Evolutionary conservation across 2,113 vertebrate genomes (phyloP), one percentile per base, ranked within the genome.

Genomic region (Caretta caretta): DNA sequence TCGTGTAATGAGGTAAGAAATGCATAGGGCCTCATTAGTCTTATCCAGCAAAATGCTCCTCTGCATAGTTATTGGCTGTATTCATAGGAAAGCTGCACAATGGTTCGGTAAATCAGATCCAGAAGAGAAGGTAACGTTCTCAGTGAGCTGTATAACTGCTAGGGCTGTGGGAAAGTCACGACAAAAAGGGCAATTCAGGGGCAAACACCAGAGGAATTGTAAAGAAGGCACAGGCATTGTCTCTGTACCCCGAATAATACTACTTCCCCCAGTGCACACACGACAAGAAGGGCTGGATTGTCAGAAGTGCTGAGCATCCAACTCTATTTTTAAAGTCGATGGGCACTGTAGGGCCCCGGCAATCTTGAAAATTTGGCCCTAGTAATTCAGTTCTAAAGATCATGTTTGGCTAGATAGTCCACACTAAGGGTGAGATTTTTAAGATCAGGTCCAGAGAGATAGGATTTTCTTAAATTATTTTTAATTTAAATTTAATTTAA

Each of bases 1-100:
- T 98, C 99, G 90, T 99, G 99, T 94, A 99, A 99, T 0, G 98
- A 99, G 99, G 99, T 99, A 94, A 98, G 98, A 59, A 42, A 49
- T 51, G 11, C 11, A 13, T 65, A 72, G 42, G 12, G 25, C 27
- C 31, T 54, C 13, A 7, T 87, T 35, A 24, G 25, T 46, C 10
- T 35, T 6, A 25, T 51, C 25, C 46, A 16, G 42, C 38, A 78
- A 78, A 78, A 78, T 48, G 48, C 24, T 48, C 75, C 46, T 46
- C 75, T 48, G 42, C 22, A 27, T 27, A 48, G 42, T 46, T 48
- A 78, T 78, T 78, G 75, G 75, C 75, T 29, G 24, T 27, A 78
- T 46, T 78, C 75, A 25, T 7, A 48, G 25, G 27, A 48, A 78
- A 48, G 75, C 75, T 46, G 11, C 16, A 16, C 24, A 48, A 16